Evolutionary conservation across 2,797 vertebrate genomes (phyloP).

Genomic region (Myiotriccus ornatus): DNA sequence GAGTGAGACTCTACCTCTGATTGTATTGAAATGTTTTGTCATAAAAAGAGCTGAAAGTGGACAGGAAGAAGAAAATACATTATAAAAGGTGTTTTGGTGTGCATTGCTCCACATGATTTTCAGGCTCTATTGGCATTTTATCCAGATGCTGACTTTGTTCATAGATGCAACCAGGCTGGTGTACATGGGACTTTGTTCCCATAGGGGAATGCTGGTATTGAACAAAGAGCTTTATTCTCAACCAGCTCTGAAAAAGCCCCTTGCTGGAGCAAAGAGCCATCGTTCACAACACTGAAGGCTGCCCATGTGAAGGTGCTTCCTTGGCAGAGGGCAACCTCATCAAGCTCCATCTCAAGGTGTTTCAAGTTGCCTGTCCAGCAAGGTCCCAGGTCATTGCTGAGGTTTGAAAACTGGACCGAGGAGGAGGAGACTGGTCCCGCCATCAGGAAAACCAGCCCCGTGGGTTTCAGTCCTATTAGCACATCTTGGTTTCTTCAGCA

Average conservation of each 20-base stretch:
- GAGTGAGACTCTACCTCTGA: neutral
- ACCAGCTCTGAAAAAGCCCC: neutral
- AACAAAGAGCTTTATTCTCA: neutral
- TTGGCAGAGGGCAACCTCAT: neutral
- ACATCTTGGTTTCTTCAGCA: neutral
- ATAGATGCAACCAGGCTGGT: neutral
- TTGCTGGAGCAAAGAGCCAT: neutral
- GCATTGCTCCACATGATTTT: neutral
- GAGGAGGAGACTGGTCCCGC: neutral
- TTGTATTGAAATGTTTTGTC: neutral
- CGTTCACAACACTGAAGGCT: neutral
- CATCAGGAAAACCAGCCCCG: neutral
- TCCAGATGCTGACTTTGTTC: neutral
- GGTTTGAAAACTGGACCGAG: neutral
- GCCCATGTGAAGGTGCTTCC: neutral
- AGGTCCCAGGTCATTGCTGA: neutral
- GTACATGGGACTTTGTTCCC: neutral
- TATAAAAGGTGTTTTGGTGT: neutral
- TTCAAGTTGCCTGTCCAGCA: neutral
- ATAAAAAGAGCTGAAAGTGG: neutral
- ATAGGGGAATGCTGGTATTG: neutral
- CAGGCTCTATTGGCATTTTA: neutral
- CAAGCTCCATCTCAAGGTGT: neutral
- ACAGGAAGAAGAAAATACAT: neutral
- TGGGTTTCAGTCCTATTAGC: conserved; percentile 1